Evolutionary conservation across 2,888 invertebrate genomes (phyloP), one percentile per base, ranked within the genome.

Genomic region (Athetis lepigone): DNA sequence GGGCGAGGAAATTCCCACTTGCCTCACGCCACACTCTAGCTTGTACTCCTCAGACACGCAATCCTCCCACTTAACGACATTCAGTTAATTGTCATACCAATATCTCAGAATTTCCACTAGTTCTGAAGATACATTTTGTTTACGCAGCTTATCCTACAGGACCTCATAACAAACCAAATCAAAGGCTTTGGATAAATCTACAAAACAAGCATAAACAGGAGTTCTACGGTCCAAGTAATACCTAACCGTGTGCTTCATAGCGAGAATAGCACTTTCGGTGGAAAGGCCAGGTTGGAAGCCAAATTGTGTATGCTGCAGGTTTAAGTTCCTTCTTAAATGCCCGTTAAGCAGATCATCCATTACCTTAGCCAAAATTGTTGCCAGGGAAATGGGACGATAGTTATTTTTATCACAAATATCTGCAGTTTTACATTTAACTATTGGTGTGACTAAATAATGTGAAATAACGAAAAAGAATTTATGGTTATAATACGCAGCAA

Each of bases 261-360:
- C 37, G 37, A 50, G 37, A 37, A 50, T 50, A 23, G 25, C 37
- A 50, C 39, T 18, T 37, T 39, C 50, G 7, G 50, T 50, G 23
- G 50, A 39, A 11, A 50, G 18, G 23, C 50, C 50, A 23, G 50
- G 8, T 50, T 37, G 11, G 5, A 50, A 39, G 1, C 50, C 39
- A 50, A 50, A 37, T 25, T 37, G 37, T 9, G 47, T 29, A 47
- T 33, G 19, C 7, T 29, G 4, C 27, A 46, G 5, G 8, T 46
- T 29, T 4, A 46, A 4, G 18, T 29, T 27, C 11, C 4, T 4
- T 5, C 6, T 16, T 29, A 29, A 11, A 2, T 27, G 29, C 69
- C 60, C 39, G 40, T 27, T 27, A 8, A 45, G 13, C 25, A 45
- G n/a, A 25, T 25, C 16, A n/a, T 45, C 45, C 25, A 45, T 23